phyloP scores from a whole-genome alignment of 2,113 vertebrate species.

The Egretta garzetta region DNA sequence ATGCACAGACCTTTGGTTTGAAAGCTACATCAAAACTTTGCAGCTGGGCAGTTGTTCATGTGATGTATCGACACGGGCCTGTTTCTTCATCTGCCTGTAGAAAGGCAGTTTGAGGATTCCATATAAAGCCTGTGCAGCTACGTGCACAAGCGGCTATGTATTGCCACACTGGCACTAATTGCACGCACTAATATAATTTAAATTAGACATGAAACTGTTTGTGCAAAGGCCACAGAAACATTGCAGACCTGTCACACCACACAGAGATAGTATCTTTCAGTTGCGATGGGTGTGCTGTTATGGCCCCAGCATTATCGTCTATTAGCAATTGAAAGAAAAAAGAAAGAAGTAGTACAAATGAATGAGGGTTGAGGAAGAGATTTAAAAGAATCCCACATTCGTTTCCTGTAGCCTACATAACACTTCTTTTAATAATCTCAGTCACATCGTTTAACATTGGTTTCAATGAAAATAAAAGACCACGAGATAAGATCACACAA shows the following conservation, averaged over 20 bases:
- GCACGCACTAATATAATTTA: neutral
- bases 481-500: neutral
- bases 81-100: neutral
- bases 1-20: neutral
- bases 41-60: neutral
- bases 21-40: neutral
- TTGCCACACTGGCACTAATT: neutral
- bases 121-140: neutral
- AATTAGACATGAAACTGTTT: neutral
- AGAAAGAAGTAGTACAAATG: neutral
- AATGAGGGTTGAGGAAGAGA: neutral
- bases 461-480: neutral
- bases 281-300: neutral
- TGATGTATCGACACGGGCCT: accelerated
- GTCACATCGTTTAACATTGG: neutral
- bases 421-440: neutral
- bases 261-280: neutral
- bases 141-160: accelerated
- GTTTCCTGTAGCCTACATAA: neutral
- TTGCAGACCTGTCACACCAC: neutral
- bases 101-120: neutral
- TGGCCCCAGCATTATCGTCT: neutral
- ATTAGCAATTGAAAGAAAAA: neutral
- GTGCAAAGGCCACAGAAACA: neutral
- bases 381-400: neutral